Evolutionary conservation across 2,888 invertebrate species (phyloP), one percentile per base, ranked within the genome.

Genomic region (Choreutis nemorana): DNA sequence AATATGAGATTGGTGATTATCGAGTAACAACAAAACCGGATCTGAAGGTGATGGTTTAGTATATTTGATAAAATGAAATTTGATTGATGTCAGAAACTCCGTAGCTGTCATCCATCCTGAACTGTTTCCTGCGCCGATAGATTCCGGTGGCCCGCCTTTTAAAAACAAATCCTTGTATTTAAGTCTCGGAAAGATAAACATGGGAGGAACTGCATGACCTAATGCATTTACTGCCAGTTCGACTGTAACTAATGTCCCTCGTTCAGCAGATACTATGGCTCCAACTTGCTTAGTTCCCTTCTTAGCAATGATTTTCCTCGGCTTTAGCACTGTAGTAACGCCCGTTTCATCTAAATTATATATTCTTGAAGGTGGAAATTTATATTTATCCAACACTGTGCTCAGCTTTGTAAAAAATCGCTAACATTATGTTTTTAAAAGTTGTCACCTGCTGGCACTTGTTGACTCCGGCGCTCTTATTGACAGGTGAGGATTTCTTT

Each of bases 1-100:
- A 2, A 53, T 23, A 29, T 56, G 54, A 3, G 49, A 50, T 5
- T 28, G 22, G 32, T 55, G 54, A 31, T 57, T 56, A 30, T 55
- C 54, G 2, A 56, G 36, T 4, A 55, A 13, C 11, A 57, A 30
- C 9, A 58, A 32, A 10, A 48, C 45, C 21, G 43, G 44, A 3
- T 43, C 28, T 21, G 43, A 33, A 26, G 31, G 28, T 11, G 41
- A 36, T 3, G 41, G 34, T 25, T 34, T 40, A 1, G 29, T 28
- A 21, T 44, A 30, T 24, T 48, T 44, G 15, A 44, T 34, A 33
- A 59, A 59, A 35, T 59, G 52, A 18, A n/a, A n/a, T 8, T 55
- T 32, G 23, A 55, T 29, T 37, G 44, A 58, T 22, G 35, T 30
- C 2, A 39, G 14, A 23, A 56, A 56, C 23, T 46, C 40, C 10